Conservation (phyloP, 2,888 invertebrate species). For the Polydrusus pterygomalis region DNA sequence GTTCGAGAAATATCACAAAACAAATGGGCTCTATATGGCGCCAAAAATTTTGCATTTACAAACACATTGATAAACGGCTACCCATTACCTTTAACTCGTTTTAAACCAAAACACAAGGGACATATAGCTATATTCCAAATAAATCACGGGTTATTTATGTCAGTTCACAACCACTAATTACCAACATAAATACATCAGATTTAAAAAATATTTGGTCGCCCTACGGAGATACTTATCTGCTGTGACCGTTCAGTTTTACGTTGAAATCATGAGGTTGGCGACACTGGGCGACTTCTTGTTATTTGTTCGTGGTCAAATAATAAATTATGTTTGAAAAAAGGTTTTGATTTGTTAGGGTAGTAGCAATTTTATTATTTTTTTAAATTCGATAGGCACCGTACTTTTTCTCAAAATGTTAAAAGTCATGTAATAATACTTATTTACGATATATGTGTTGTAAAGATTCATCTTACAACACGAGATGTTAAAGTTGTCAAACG, state of each 20-base stretch:
- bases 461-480: too few relatives aligned
- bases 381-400: too few relatives aligned
- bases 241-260: conserved; percentile 40
- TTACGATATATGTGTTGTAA: too few relatives aligned
- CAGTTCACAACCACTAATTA: conserved; percentile 67
- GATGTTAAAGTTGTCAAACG: too few relatives aligned
- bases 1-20: conserved; percentile 32
- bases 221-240: conserved; percentile 65
- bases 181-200: conserved; percentile 68
- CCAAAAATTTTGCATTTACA: conserved; percentile 54
- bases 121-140: conserved; percentile 55
- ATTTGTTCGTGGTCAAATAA: conserved; percentile 10
- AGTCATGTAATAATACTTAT: too few relatives aligned
- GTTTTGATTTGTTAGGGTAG: too few relatives aligned
- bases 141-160: conserved; percentile 68
- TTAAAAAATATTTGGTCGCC: conserved; percentile 64
- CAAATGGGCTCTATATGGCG: conserved; percentile 55
- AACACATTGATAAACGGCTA: conserved; percentile 43
- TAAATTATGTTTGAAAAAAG: background rate
- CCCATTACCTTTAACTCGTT: conserved; percentile 41
- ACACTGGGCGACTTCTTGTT: conserved; percentile 30
- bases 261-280: conserved; percentile 6
- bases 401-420: too few relatives aligned
- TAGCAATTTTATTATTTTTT: too few relatives aligned
- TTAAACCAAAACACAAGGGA: conserved; percentile 43